Conservation (phyloP, 2,888 invertebrate genomes). For the Orthosia gracilis region DNA sequence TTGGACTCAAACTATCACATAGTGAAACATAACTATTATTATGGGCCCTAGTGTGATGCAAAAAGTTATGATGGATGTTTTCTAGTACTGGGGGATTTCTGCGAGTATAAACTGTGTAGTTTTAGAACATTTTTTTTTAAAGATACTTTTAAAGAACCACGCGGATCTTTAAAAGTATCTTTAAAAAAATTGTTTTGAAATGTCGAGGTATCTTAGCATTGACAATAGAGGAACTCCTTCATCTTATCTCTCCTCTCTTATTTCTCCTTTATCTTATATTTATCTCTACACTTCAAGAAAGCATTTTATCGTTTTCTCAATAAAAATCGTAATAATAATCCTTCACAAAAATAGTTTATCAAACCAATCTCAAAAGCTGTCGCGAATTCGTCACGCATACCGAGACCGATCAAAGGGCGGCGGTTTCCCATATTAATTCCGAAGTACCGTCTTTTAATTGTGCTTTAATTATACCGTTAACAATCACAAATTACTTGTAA, state of each 20-base stretch:
- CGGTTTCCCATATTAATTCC: constrained; percentile 48
- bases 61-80: constrained; percentile 59
- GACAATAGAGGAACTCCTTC: neutral
- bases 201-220: neutral
- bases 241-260: neutral
- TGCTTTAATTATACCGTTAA: constrained; percentile 76
- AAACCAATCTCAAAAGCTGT: constrained; percentile 35
- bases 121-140: neutral
- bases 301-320: neutral
- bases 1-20: constrained; percentile 66
- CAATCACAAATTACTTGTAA: constrained; percentile 80
- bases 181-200: too few relatives aligned
- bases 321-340: constrained; percentile 1
- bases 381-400: constrained; percentile 49
- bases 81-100: constrained; percentile 1
- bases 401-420: constrained; percentile 46
- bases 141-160: neutral
- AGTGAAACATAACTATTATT: constrained; percentile 61
- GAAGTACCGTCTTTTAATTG: constrained; percentile 67
- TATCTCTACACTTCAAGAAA: neutral
- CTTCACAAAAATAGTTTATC: constrained; percentile 22
- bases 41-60: constrained; percentile 44
- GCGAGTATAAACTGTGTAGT: neutral
- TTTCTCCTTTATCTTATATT: too few relatives aligned
- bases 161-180: neutral